Percentiles rank a stretch among this genome's conserved stretches.
These are phyloP conservation scores for Zaprionus lineosus DNA, from an alignment of 2,888 invertebrate genomes.

Conservation along the genomic window DNA sequence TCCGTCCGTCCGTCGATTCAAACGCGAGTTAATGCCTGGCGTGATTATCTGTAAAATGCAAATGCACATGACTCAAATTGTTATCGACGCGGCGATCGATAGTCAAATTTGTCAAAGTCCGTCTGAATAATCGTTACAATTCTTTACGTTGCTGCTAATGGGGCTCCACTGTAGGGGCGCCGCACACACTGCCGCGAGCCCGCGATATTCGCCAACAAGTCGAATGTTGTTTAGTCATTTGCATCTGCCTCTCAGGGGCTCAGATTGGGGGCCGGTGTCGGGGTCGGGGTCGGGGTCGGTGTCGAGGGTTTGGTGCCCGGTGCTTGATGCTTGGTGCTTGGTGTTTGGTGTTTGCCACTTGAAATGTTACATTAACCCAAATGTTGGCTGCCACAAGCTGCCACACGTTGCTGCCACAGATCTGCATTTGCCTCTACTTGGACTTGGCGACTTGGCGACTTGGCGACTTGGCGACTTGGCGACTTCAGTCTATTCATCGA, in stretches of 20 bases:
- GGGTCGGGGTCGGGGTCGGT: no score
- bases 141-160: conserved; percentile 5
- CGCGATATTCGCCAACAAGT: conserved; percentile 34
- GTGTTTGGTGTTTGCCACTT: conserved; percentile 21
- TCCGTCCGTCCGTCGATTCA: no score
- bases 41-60: no score
- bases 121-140: conserved; percentile 20
- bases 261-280: no score
- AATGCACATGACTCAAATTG: background rate
- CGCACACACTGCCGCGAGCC: no score
- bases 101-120: background rate
- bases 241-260: conserved; percentile 54
- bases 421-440: conserved; percentile 47
- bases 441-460: conserved; percentile 13
- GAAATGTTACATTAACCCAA: conserved; percentile 72
- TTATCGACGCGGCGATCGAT: background rate
- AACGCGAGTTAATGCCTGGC: no score
- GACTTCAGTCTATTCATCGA: conserved; percentile 10
- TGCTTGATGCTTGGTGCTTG: background rate
- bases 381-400: conserved; percentile 47
- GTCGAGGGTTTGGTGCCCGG: conserved; percentile 14
- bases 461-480: no score
- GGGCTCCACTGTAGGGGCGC: background rate
- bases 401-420: background rate
- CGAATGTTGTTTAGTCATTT: conserved; percentile 44